Evolutionary conservation across 2,797 vertebrate genomes (phyloP).

Genomic region (Falco peregrinus): DNA sequence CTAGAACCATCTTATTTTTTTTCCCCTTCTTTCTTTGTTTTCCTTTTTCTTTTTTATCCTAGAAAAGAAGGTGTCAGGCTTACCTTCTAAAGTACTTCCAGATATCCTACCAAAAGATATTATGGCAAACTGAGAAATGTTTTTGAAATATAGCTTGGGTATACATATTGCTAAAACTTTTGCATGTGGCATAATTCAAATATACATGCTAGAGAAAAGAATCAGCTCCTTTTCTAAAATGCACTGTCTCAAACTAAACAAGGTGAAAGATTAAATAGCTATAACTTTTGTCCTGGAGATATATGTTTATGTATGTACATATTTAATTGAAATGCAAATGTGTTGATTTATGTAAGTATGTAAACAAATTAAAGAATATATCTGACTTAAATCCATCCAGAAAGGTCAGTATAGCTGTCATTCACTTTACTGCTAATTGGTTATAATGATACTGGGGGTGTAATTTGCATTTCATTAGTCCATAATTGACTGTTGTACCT

Average conservation of each 20-base stretch:
- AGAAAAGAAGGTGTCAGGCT: neutral
- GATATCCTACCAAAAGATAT: neutral
- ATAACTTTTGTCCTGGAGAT: neutral
- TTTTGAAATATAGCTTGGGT: neutral
- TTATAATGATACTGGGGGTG: neutral
- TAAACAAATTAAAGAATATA: neutral
- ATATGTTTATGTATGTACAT: neutral
- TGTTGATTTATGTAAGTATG: neutral
- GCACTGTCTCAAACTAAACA: neutral
- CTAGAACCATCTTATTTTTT: neutral
- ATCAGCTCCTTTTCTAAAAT: neutral
- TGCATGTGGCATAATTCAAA: neutral
- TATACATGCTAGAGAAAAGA: neutral
- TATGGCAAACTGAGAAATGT: neutral
- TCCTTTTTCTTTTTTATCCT: neutral
- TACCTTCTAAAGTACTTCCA: neutral
- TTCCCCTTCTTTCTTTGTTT: neutral
- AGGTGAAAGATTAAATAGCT: neutral
- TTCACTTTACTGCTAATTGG: neutral
- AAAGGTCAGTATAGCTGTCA: neutral
- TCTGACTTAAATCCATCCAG: neutral
- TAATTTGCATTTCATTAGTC: neutral
- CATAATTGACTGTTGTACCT: neutral
- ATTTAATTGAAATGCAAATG: neutral
- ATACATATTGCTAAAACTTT: neutral